Evolutionary conservation across 2,113 vertebrate genomes (phyloP).

Genomic region (Entelurus aequoreus): DNA sequence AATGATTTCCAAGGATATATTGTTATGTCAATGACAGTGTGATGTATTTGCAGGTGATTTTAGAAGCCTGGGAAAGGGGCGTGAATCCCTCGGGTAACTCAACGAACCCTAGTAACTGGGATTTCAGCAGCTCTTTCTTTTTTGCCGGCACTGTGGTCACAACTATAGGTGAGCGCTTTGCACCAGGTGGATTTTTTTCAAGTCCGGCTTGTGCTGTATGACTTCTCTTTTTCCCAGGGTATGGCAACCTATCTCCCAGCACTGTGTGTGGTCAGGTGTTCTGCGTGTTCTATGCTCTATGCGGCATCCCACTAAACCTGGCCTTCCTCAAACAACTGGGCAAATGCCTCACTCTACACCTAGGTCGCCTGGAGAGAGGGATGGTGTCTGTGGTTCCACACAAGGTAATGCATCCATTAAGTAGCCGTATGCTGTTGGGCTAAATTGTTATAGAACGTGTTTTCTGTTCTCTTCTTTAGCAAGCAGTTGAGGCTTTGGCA

Average conservation of each 20-base stretch:
- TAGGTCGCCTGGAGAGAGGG: slow-evolving; percentile 74
- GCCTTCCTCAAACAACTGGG: slow-evolving; percentile 85
- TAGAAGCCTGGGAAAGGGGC: slow-evolving; percentile 86
- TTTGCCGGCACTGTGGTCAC: slow-evolving; percentile 89
- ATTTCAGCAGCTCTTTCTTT: slow-evolving; percentile 91
- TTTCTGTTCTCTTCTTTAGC: slow-evolving; percentile 33
- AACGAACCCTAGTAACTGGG: slow-evolving; percentile 91
- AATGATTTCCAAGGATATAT: no score
- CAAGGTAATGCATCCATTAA: slow-evolving; percentile 64
- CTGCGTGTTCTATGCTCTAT: slow-evolving; percentile 88
- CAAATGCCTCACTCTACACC: slow-evolving; percentile 74
- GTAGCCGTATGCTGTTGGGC: neutral
- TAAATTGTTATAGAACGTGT: neutral
- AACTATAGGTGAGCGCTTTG: slow-evolving; percentile 79
- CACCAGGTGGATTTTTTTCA: neutral
- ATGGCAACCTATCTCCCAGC: slow-evolving; percentile 86
- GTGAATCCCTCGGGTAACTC: slow-evolving; percentile 89
- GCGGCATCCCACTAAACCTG: slow-evolving; percentile 87
- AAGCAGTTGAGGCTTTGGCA: slow-evolving; percentile 75
- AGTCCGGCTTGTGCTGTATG: neutral
- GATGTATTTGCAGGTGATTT: slow-evolving; percentile 73
- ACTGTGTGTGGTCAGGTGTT: slow-evolving; percentile 85
- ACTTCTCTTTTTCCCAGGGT: slow-evolving; percentile 66
- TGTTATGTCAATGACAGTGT: neutral
- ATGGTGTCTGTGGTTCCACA: slow-evolving; percentile 72